These are phyloP conservation scores for Danio aesculapii DNA, from an alignment of 2,797 vertebrate genomes.

Conservation along the genomic window DNA sequence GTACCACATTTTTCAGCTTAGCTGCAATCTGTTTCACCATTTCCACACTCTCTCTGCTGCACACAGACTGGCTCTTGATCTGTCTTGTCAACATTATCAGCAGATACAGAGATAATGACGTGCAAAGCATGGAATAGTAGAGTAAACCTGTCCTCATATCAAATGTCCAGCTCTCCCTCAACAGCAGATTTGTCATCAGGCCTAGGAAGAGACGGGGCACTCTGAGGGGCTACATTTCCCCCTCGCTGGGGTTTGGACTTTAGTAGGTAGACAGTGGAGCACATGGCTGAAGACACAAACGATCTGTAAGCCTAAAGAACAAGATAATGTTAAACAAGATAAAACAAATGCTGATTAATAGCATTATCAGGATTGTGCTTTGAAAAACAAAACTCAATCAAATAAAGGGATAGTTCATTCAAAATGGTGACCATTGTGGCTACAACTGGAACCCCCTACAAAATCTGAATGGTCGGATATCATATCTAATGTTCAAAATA, in stretches of 20 bases:
- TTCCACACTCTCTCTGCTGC: rapidly evolving
- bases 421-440: too few relatives aligned
- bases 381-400: neutral
- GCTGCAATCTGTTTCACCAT: rapidly evolving
- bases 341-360: neutral
- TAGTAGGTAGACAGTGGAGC: neutral
- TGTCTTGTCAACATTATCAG: neutral
- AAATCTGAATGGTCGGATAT: too few relatives aligned
- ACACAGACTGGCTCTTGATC: neutral
- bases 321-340: neutral
- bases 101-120: constrained; percentile 59
- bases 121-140: constrained; percentile 27
- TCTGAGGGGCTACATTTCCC: neutral
- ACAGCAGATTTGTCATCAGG: neutral
- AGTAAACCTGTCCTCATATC: constrained; percentile 53
- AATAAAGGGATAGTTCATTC: too few relatives aligned
- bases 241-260: neutral
- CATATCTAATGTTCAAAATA: too few relatives aligned
- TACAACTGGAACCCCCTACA: too few relatives aligned
- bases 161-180: constrained; percentile 31
- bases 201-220: neutral
- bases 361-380: neutral
- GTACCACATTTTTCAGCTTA: constrained; percentile 2
- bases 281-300: neutral
- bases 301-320: neutral